Conservation (phyloP, 1,140 invertebrate species). For the Papilio aristodemus region DNA sequence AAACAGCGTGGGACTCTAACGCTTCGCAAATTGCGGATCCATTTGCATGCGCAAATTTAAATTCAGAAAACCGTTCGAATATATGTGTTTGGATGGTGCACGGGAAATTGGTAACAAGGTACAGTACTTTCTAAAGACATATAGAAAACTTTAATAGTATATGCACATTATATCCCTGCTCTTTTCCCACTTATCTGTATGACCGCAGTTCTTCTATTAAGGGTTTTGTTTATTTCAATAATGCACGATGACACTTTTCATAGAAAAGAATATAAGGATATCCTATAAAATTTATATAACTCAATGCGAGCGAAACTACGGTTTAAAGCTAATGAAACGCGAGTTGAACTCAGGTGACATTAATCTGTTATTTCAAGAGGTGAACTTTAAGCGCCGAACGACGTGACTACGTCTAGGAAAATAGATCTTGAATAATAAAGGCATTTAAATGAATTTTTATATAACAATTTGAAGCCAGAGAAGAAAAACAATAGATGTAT, state of each 20-base stretch:
- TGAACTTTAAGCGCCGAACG: slow-evolving; percentile 50
- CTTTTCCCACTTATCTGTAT: too few species aligned
- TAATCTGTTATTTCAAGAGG: slow-evolving; percentile 51
- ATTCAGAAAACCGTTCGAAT: slow-evolving; percentile 28
- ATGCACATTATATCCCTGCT: too few species aligned
- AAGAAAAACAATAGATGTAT: not conserved
- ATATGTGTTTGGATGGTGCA: not conserved
- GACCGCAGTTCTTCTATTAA: too few species aligned
- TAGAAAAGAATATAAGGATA: too few species aligned
- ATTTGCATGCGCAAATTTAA: slow-evolving; percentile 30
- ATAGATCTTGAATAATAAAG: not conserved
- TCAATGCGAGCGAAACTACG: not conserved
- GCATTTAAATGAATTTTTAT: too few species aligned
- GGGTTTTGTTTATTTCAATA: too few species aligned
- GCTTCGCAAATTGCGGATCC: slow-evolving; percentile 18
- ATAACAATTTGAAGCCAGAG: too few species aligned
- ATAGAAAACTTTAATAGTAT: not conserved
- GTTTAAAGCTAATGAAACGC: slow-evolving; percentile 18
- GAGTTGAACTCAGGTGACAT: slow-evolving; percentile 40
- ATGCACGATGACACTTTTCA: too few species aligned
- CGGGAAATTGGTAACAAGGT: not conserved
- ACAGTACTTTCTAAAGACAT: not conserved
- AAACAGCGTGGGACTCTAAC: slow-evolving; percentile 20
- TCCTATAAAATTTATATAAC: not conserved
- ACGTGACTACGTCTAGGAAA: slow-evolving; percentile 36